These are phyloP conservation scores for Aphis gossypii DNA, from an alignment of 1,140 invertebrate species.

Conservation along the genomic window DNA sequence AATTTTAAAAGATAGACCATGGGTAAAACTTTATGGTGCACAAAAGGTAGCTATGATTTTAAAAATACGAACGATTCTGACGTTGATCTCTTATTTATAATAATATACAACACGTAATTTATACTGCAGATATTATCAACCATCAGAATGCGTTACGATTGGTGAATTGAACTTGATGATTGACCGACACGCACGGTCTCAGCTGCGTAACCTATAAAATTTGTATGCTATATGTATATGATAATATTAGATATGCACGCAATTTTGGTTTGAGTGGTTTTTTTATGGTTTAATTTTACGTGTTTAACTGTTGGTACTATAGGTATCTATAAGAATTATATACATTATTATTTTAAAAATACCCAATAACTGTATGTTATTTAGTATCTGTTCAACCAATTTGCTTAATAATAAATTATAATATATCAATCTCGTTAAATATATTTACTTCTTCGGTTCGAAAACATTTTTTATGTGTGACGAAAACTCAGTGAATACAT, in stretches of 20 bases:
- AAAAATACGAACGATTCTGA: too few species aligned
- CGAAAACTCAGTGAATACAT: not conserved
- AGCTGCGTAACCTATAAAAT: not conserved
- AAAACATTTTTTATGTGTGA: not conserved
- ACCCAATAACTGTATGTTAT: not conserved
- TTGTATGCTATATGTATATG: not conserved
- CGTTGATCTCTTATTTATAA: too few species aligned
- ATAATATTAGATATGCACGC: not conserved
- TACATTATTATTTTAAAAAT: not conserved
- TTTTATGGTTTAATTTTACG: not conserved
- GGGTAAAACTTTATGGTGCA: too few species aligned
- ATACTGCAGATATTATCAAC: not conserved
- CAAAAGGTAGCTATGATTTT: too few species aligned
- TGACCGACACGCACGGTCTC: not conserved
- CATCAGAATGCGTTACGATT: not conserved
- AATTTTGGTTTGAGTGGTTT: not conserved
- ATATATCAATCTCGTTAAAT: not conserved
- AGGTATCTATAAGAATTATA: not conserved
- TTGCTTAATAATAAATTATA: not conserved
- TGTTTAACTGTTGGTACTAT: not conserved
- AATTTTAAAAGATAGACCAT: too few species aligned
- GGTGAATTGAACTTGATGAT: not conserved
- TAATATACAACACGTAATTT: too few species aligned
- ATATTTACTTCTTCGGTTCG: not conserved
- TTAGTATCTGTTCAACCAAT: not conserved